Evolutionary conservation across 2,797 vertebrate species (phyloP).

Genomic region (Eulemur albifrons): DNA sequence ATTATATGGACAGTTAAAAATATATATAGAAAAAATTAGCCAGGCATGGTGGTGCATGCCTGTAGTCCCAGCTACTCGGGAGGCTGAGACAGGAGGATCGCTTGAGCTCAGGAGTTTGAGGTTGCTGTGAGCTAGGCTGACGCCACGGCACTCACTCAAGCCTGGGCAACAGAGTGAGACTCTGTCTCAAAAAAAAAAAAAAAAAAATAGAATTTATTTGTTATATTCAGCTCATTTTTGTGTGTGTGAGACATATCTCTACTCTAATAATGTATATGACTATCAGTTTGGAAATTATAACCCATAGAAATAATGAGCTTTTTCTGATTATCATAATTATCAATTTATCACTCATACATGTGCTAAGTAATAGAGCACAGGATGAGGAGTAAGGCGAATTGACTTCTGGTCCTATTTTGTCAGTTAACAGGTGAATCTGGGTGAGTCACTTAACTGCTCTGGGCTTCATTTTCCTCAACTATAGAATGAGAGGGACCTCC

Average conservation of each 20-base stretch:
- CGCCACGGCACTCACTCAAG: no score
- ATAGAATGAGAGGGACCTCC: neutral
- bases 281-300: neutral
- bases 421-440: neutral
- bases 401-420: neutral
- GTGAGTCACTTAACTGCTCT: neutral
- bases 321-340: neutral
- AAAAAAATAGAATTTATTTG: neutral
- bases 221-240: neutral
- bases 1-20: no score
- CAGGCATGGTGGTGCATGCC: no score
- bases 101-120: no score
- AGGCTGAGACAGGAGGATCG: no score
- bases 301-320: neutral
- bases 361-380: neutral
- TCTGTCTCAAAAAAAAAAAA: no score
- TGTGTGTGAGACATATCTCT: neutral
- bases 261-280: neutral
- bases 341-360: neutral
- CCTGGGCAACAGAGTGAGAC: no score
- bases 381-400: neutral
- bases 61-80: no score
- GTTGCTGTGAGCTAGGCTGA: no score
- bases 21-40: no score
- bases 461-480: neutral